Evolutionary conservation across 2,888 invertebrate species (phyloP).

Genomic region (Volucella inflata): DNA sequence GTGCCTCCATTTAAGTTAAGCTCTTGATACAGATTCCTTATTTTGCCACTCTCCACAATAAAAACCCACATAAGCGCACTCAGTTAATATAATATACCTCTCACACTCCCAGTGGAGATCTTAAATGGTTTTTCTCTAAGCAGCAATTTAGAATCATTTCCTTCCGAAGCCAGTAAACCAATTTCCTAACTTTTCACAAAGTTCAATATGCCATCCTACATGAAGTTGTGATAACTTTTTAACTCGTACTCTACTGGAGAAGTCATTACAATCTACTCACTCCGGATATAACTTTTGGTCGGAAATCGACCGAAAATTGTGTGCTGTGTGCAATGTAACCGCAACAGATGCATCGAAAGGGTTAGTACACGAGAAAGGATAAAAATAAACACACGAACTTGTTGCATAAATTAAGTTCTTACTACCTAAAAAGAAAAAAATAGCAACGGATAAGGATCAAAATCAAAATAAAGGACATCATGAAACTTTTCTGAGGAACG

Average conservation of each 20-base stretch:
- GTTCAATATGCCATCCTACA: constrained; percentile 53
- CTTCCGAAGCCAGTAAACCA: too few species aligned
- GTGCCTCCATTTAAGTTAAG: too few species aligned
- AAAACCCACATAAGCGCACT: too few species aligned
- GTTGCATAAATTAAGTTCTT: constrained; percentile 64
- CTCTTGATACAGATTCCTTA: too few species aligned
- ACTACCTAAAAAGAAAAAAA: constrained; percentile 2
- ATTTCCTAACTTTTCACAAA: constrained; percentile 23
- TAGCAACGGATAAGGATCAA: background rate
- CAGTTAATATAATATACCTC: too few species aligned
- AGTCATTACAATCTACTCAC: background rate
- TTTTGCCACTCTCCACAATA: too few species aligned
- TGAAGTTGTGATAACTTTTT: constrained; percentile 40
- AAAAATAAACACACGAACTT: constrained; percentile 25
- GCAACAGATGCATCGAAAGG: background rate
- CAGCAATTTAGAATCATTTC: too few species aligned
- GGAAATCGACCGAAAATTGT: constrained; percentile 16
- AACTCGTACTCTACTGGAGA: background rate
- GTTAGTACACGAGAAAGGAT: background rate
- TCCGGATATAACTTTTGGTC: background rate
- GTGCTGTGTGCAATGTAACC: constrained; percentile 16
- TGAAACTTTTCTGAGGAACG: constrained; percentile 3
- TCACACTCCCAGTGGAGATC: too few species aligned
- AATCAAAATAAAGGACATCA: constrained; percentile 13
- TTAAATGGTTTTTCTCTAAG: too few species aligned